A percentile compares a stretch with the other conserved stretches of the same genome.
Evolutionary conservation across 2,797 vertebrate species (phyloP).

Genomic region (Nothura maculosa): DNA sequence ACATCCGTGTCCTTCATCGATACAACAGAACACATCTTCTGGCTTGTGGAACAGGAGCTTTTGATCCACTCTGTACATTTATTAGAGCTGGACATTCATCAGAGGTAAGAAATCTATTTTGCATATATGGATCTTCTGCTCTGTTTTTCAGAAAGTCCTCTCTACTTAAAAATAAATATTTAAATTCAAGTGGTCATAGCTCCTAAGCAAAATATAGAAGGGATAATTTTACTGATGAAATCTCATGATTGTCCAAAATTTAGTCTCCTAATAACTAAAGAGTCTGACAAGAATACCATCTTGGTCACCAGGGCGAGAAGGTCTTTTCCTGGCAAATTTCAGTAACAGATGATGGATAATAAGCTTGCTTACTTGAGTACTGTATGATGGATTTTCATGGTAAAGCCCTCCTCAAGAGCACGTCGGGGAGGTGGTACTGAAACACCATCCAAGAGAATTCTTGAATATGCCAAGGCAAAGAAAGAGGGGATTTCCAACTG

Average conservation of each 20-base stretch:
- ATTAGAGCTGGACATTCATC: slow-evolving; percentile 87
- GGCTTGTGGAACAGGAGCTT: slow-evolving; percentile 94
- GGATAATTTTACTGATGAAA: background rate
- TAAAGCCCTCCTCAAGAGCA: background rate
- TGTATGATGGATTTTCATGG: background rate
- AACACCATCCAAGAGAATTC: background rate
- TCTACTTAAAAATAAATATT: background rate
- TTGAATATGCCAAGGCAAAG: accelerated
- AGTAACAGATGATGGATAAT: background rate
- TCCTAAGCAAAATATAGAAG: background rate
- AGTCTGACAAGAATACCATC: background rate
- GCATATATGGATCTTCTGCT: accelerated
- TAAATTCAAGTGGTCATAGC: background rate
- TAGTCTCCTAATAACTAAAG: background rate
- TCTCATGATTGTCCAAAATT: background rate
- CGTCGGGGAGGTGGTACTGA: background rate
- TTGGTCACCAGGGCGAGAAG: background rate
- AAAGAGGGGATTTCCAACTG: background rate
- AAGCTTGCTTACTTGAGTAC: background rate
- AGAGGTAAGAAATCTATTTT: slow-evolving; percentile 84
- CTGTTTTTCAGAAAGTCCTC: background rate
- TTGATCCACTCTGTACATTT: slow-evolving; percentile 90
- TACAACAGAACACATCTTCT: slow-evolving; percentile 94
- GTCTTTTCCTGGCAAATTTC: background rate
- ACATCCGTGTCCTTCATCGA: slow-evolving; percentile 91